Base-by-base conservation (phyloP, 2,113 vertebrate genomes). In the Dipodomys merriami region DNA sequence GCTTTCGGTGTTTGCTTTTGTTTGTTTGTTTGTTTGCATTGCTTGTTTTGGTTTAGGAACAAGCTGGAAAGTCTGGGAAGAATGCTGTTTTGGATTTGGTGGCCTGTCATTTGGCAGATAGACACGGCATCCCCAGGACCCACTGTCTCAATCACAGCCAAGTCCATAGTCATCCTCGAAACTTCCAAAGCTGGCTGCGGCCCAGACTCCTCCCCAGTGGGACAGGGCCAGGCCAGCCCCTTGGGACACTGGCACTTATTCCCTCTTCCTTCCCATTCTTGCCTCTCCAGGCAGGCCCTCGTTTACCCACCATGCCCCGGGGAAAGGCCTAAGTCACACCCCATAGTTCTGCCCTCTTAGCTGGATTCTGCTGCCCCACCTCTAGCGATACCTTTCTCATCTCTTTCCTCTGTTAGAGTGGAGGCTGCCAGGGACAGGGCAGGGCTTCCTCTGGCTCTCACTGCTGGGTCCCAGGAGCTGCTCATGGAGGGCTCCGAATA, bases 181-280 rank as follows among this genome's bases (percentile, higher is more conserved):
- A 35, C 8, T 4, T 3, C 30, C 39, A 29, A 7, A 46, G 22
- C 18, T 25, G 13, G 53, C 0, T 2, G 12, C 0, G 18, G 35
- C 33, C 18, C 6, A 4, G 35, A n/a, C 19, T 60, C 39, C 49
- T 23, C 44, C 44, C 0, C 1, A 11, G 33, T 23, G 88, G 74
- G 57, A 49, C 1, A 2, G 1, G 30, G 83, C n/a, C 7, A 4
- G 0, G 0, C 33, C 53, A 8, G 10, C 83, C 79, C 83, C 74
- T 46, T n/a, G 13, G 83, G 76, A 46, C 67, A 39, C 53, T 23
- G 67, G 30, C 5, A 18, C 6, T 15, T 20, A 23, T 0, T 49
- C 6, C 25, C 39, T n/a, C 25, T 7, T 1, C 22, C 19, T 12
- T 20, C 1, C 1, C 8, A 6, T 7, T 5, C 69, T 33, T 57